Evolutionary conservation across 2,113 vertebrate species (phyloP).

Genomic region (Salminus brasiliensis): DNA sequence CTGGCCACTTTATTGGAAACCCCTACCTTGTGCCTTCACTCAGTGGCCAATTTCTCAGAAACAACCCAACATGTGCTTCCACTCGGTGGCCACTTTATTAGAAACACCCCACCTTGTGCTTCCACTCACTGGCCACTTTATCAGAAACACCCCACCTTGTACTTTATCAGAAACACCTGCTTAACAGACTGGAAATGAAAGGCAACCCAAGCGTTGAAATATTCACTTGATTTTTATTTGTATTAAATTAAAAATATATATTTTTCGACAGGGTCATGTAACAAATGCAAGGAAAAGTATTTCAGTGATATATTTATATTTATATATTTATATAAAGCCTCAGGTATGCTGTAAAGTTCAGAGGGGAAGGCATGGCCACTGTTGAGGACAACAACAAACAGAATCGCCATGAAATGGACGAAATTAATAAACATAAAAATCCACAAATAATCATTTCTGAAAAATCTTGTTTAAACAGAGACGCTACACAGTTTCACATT

Average conservation of each 20-base stretch:
- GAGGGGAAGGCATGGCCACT: constrained; percentile 41
- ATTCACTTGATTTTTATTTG: constrained; percentile 99
- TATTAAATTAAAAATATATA: constrained; percentile 99
- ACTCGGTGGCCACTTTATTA: too few species aligned
- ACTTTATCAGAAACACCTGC: too few species aligned
- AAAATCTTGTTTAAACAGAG: neutral
- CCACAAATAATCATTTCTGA: neutral
- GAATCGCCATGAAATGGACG: neutral
- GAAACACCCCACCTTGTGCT: too few species aligned
- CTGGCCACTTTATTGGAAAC: too few species aligned
- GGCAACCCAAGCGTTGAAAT: constrained; percentile 62
- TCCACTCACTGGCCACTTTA: too few species aligned
- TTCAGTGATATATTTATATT: constrained; percentile 79
- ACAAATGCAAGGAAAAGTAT: constrained; percentile 98
- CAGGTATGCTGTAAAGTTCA: constrained; percentile 66
- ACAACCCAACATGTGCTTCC: too few species aligned
- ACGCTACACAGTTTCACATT: constrained; percentile 1
- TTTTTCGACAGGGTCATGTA: constrained; percentile 99
- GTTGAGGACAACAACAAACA: constrained; percentile 23
- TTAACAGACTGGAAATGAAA: constrained; percentile 10
- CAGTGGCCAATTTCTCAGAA: too few species aligned
- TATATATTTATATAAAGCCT: constrained; percentile 70
- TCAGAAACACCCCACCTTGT: too few species aligned
- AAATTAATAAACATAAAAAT: neutral
- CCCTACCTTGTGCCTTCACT: too few species aligned